Conservation (phyloP, 2,888 invertebrate species). For the Actias luna region DNA sequence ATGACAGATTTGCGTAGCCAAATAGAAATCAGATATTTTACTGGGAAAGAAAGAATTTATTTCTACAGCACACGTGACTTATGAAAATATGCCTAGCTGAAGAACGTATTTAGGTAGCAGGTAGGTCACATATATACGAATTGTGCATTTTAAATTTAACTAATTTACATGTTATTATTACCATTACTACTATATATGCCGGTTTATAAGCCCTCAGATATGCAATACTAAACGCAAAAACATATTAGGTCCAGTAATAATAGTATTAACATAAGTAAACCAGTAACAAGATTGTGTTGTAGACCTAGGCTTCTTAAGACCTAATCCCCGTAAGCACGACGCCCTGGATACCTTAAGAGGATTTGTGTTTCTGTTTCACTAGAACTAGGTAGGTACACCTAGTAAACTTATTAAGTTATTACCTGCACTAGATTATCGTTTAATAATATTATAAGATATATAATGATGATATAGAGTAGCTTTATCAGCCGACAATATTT, state of each 20-base stretch:
- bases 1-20: too few relatives aligned
- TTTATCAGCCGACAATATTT: background rate
- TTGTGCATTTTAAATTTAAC: too few relatives aligned
- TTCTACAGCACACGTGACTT: too few relatives aligned
- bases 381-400: conserved; percentile 37
- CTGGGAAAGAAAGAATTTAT: too few relatives aligned
- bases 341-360: conserved; percentile 69
- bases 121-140: too few relatives aligned
- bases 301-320: conserved; percentile 69
- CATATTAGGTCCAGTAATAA: conserved; percentile 29
- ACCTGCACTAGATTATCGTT: background rate
- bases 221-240: background rate
- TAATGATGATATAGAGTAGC: background rate
- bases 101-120: too few relatives aligned
- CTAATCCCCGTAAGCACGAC: conserved; percentile 67
- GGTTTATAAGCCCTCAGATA: too few relatives aligned
- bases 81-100: too few relatives aligned
- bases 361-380: conserved; percentile 57
- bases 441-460: background rate
- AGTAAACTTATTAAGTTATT: too few relatives aligned
- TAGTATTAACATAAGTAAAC: conserved; percentile 43
- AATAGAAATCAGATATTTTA: too few relatives aligned
- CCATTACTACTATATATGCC: too few relatives aligned
- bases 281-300: conserved; percentile 68
- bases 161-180: too few relatives aligned